Conservation (phyloP, 2,113 vertebrate species). For the Aramus guarauna region DNA sequence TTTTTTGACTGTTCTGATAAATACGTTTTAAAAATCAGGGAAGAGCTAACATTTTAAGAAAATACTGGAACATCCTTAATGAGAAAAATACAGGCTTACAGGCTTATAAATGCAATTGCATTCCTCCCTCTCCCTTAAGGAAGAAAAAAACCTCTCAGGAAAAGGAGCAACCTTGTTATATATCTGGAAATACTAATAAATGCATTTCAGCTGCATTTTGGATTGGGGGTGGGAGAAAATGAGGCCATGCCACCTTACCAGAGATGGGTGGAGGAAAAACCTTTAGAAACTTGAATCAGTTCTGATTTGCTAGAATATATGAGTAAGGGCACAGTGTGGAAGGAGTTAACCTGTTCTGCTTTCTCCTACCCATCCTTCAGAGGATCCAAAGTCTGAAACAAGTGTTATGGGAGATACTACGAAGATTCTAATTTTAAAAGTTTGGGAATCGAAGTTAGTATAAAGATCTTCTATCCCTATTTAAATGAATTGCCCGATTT, state of each 20-base stretch:
- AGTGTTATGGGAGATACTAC: not conserved
- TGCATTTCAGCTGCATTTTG: not conserved
- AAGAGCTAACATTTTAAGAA: not conserved
- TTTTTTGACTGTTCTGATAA: not conserved
- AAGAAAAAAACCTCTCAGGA: not conserved
- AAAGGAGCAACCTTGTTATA: not conserved
- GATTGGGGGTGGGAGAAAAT: not conserved
- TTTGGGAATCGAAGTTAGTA: not conserved
- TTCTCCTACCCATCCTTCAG: not conserved
- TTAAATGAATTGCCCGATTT: not conserved
- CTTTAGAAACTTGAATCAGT: not conserved
- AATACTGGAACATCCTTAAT: not conserved
- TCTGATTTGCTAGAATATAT: not conserved
- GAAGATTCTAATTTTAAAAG: not conserved
- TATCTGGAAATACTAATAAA: not conserved
- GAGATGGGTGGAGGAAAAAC: not conserved
- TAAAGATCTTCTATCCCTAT: not conserved
- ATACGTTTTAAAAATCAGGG: not conserved
- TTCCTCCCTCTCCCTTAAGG: not conserved
- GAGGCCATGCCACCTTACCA: not conserved
- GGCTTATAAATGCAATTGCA: not conserved
- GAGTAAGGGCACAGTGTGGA: not conserved
- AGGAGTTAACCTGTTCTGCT: not conserved
- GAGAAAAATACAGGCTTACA: not conserved
- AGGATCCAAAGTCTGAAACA: not conserved